phyloP scores from a whole-genome alignment of 2,888 invertebrate genomes.

The Bugula neritina region DNA sequence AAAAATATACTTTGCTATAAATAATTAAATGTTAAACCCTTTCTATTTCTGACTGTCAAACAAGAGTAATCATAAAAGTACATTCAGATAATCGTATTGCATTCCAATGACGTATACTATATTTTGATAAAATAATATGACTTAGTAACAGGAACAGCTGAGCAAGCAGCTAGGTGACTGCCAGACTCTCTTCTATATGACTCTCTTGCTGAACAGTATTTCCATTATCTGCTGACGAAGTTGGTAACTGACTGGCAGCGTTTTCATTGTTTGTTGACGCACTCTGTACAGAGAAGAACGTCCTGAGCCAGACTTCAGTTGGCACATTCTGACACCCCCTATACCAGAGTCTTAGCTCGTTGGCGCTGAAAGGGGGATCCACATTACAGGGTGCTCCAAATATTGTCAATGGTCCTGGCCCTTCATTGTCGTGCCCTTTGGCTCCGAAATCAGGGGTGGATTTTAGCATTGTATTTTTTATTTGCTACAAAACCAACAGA shows the following conservation, averaged over 20 bases:
- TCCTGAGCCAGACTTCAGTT: slow-evolving; percentile 53
- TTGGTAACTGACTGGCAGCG: too few relatives aligned
- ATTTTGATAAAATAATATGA: too few relatives aligned
- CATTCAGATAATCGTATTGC: too few relatives aligned
- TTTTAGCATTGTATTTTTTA: slow-evolving; percentile 37
- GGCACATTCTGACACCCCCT: slow-evolving; percentile 57
- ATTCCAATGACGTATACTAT: too few relatives aligned
- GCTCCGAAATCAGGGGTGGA: slow-evolving; percentile 50
- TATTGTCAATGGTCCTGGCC: slow-evolving; percentile 45
- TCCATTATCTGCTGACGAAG: too few relatives aligned
- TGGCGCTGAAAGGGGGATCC: slow-evolving; percentile 50
- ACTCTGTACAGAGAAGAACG: not conserved
- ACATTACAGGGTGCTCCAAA: slow-evolving; percentile 57
- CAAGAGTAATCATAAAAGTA: too few relatives aligned
- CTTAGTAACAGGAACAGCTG: too few relatives aligned
- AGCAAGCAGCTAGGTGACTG: too few relatives aligned
- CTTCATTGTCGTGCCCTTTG: slow-evolving; percentile 42
- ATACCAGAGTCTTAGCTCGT: slow-evolving; percentile 53
- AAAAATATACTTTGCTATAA: too few relatives aligned
- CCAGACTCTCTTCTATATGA: not conserved
- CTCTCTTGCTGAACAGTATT: not conserved
- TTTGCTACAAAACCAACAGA: slow-evolving; percentile 37
- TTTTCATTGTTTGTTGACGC: too few relatives aligned
- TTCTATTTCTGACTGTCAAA: too few relatives aligned
- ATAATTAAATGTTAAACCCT: too few relatives aligned